A percentile compares a stretch with the other conserved stretches of the same genome.
These are phyloP conservation scores for Polyodon spathula DNA, from an alignment of 2,113 vertebrate species.

Conservation along the genomic window DNA sequence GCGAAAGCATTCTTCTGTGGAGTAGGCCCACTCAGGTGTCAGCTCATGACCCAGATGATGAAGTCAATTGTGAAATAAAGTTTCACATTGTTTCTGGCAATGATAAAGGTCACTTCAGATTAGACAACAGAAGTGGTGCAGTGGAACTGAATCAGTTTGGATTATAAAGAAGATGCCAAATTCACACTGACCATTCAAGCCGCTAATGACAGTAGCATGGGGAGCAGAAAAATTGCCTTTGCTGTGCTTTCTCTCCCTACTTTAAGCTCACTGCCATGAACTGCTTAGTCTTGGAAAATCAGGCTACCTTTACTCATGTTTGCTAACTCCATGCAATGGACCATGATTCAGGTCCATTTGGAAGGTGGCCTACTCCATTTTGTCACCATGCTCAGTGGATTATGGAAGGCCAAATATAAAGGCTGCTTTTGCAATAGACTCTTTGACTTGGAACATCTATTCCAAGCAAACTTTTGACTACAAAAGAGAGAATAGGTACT, in stretches of 20 bases:
- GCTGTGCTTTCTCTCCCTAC: constrained; percentile 59
- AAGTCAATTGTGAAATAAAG: too few species aligned
- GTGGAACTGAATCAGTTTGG: constrained; percentile 58
- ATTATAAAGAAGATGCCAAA: constrained; percentile 70
- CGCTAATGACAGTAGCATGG: constrained; percentile 50
- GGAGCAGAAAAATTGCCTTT: constrained; percentile 58
- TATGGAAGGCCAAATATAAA: constrained; percentile 46
- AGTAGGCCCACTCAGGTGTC: constrained; percentile 56
- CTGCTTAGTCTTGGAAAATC: constrained; percentile 71
- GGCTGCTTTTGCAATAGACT: constrained; percentile 73
- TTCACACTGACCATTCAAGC: constrained; percentile 71
- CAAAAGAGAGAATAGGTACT: constrained; percentile 66
- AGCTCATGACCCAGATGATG: too few species aligned
- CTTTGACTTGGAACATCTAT: constrained; percentile 71
- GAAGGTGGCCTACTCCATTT: constrained; percentile 76
- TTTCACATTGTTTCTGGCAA: too few species aligned
- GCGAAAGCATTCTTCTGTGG: constrained; percentile 60
- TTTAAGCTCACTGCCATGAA: constrained; percentile 67
- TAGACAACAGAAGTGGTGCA: constrained; percentile 64
- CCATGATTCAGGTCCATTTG: constrained; percentile 72
- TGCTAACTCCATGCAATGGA: constrained; percentile 74
- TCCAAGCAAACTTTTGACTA: constrained; percentile 76
- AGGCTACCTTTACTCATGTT: constrained; percentile 61
- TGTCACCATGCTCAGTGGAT: constrained; percentile 62
- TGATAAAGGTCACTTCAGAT: constrained; percentile 58